Conservation (phyloP, 2,113 vertebrate species). For the Benitochromis conjunctus region DNA sequence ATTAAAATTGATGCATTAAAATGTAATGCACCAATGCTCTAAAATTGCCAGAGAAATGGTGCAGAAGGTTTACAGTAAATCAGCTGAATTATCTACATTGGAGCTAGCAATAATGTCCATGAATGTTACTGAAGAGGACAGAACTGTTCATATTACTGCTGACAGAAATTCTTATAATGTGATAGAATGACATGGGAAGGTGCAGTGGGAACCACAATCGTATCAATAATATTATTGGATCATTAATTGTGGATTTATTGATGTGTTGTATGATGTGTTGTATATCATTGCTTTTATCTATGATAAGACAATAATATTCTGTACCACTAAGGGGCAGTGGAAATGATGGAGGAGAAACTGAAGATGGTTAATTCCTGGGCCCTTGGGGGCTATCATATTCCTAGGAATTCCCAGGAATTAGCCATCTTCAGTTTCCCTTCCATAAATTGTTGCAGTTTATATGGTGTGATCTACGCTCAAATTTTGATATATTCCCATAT, state of each 20-base stretch:
- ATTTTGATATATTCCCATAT: neutral
- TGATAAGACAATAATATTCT: too few relatives aligned
- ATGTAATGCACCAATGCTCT: neutral
- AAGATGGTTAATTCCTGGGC: neutral
- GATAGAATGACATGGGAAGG: neutral
- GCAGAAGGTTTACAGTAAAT: neutral
- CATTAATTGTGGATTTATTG: neutral
- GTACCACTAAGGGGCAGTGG: neutral
- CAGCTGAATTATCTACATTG: neutral
- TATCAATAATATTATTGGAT: neutral
- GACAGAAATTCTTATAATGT: neutral
- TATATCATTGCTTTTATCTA: neutral
- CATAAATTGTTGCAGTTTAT: neutral
- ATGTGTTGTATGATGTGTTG: neutral
- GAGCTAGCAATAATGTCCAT: neutral
- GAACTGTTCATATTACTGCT: neutral
- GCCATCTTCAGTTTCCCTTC: neutral
- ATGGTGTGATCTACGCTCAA: neutral
- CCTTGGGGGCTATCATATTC: neutral
- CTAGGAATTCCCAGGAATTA: neutral
- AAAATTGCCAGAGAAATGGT: neutral
- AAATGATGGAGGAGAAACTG: neutral
- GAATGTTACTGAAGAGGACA: neutral
- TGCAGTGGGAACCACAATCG: neutral
- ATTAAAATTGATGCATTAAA: neutral